Percentiles rank a stretch among this genome's conserved stretches.
phyloP scores from a whole-genome alignment of 2,888 invertebrate genomes.

The Apotomis capreana region DNA sequence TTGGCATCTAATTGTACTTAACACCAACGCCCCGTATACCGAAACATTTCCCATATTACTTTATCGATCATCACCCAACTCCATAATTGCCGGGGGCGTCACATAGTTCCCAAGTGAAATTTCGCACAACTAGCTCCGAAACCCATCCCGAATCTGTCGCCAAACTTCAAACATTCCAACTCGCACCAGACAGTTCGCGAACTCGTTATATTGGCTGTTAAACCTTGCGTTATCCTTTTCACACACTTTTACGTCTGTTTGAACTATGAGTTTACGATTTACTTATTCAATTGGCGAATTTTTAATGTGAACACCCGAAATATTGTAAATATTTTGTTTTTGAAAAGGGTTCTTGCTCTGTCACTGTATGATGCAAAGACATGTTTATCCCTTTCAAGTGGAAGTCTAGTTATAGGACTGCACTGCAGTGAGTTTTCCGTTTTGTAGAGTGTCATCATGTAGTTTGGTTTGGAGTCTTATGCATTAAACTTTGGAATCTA shows the following conservation, averaged over 20 bases:
- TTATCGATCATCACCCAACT: slow-evolving; percentile 47
- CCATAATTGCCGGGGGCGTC: slow-evolving; percentile 50
- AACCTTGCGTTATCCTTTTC: slow-evolving; percentile 53
- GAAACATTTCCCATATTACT: slow-evolving; percentile 39
- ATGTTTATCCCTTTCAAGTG: no score
- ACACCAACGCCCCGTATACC: slow-evolving; percentile 8
- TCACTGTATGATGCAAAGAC: no score
- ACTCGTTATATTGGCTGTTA: slow-evolving; percentile 63
- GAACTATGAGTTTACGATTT: slow-evolving; percentile 21
- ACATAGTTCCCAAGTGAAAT: slow-evolving; percentile 59
- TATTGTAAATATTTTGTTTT: no score
- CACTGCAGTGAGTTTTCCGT: no score
- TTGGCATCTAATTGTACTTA: slow-evolving; percentile 6
- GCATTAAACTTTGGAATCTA: no score
- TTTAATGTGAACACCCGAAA: background rate
- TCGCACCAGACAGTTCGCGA: slow-evolving; percentile 58
- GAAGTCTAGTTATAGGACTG: no score
- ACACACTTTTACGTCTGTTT: slow-evolving; percentile 46
- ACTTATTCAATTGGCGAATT: slow-evolving; percentile 11
- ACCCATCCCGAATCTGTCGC: slow-evolving; percentile 60
- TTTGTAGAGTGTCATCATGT: no score
- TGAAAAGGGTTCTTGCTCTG: no score
- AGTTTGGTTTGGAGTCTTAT: no score
- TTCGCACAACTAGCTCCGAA: slow-evolving; percentile 50
- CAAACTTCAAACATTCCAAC: slow-evolving; percentile 64